These are phyloP conservation scores for Ctenodactylus gundi DNA, from an alignment of 2,113 vertebrate genomes.

Conservation along the genomic window DNA sequence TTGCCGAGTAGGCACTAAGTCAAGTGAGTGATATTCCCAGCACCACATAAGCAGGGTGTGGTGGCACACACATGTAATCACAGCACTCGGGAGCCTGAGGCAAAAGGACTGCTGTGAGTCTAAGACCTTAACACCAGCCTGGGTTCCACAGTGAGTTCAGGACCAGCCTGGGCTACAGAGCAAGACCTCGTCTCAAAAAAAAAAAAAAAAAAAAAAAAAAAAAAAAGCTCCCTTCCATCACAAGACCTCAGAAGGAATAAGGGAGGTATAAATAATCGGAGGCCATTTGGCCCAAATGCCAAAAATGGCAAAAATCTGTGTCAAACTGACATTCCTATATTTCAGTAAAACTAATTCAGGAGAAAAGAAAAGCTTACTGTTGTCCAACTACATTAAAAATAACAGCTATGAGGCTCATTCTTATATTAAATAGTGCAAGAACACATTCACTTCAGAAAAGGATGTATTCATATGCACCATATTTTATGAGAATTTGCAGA, in stretches of 20 bases:
- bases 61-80: too few species aligned
- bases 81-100: too few species aligned
- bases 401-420: slow-evolving; percentile 71
- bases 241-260: not conserved
- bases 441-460: slow-evolving; percentile 60
- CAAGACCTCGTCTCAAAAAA: too few species aligned
- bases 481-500: slow-evolving; percentile 80
- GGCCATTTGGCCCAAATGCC: not conserved
- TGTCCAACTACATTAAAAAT: slow-evolving; percentile 64
- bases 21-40: too few species aligned
- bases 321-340: slow-evolving; percentile 3
- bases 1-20: too few species aligned
- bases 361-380: slow-evolving; percentile 58
- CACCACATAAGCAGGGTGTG: too few species aligned
- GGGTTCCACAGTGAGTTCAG: too few species aligned
- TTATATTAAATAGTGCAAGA: slow-evolving; percentile 66
- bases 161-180: too few species aligned
- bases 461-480: slow-evolving; percentile 69
- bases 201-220: too few species aligned
- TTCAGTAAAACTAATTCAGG: slow-evolving; percentile 30
- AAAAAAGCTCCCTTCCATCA: not conserved
- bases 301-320: slow-evolving; percentile 30
- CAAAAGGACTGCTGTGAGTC: too few species aligned
- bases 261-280: slow-evolving; percentile 13
- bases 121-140: too few species aligned